Evolutionary conservation across 2,888 invertebrate species (phyloP), one percentile per base, ranked within the genome.

Genomic region (Frankliniella intonsa): DNA sequence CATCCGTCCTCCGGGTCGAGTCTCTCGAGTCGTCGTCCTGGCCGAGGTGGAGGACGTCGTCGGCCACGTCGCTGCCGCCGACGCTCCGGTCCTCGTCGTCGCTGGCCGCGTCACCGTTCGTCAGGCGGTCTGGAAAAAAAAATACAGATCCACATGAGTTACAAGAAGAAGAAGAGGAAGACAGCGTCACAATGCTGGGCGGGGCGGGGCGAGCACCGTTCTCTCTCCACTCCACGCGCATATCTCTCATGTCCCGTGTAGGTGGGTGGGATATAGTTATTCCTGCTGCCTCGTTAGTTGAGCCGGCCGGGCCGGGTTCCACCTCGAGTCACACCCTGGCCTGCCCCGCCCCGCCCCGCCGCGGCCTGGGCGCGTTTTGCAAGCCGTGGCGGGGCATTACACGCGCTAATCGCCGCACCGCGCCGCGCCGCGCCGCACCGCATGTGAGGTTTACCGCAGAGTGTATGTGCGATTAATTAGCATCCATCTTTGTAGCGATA

Each of bases 21-120:
- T 76, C 69, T 25, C 69, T 22, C 25, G 69, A 76, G 69, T 76
- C 69, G 22, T 76, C 69, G 69, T 76, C 69, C 22, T 76, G 69
- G 69, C 22, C 69, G 22, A 69, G 69, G 11, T 76, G 69, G 22
- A 76, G 69, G 22, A 76, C 69, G 69, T 76, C 69, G 69, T 76
- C 69, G 25, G 22, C 69, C 3, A 9, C 69, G 69, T 76, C 69
- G 69, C 69, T 76, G 69, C 69, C 69, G 69, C 69, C 69, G 22
- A 22, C 69, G 69, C 69, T 76, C 10, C 69, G 69, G 69, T 76
- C 69, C 69, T 76, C 69, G 69, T 76, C 69, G 69, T 76, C 69
- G 69, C 69, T 76, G 69, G 69, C 25, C 25, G 69, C 69, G 25
- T 76, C 69, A 9, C 69, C 69, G 25, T 76, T 76, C 25, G 69